A percentile compares a stretch with the other conserved stretches of the same genome.
Evolutionary conservation across 2,797 vertebrate species (phyloP).

Genomic region (Apodemus agrarius): DNA sequence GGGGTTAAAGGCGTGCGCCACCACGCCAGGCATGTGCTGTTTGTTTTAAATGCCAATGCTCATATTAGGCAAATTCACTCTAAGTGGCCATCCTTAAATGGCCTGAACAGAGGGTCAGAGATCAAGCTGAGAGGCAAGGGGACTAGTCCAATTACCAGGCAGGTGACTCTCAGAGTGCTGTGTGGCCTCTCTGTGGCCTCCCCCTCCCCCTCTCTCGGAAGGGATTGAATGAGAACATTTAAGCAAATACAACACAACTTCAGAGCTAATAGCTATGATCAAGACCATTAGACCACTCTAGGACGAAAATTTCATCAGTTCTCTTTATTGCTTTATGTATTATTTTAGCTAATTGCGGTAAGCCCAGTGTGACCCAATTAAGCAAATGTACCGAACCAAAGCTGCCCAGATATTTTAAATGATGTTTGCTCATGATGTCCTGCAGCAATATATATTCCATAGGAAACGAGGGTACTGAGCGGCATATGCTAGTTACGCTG

Average conservation of each 20-base stretch:
- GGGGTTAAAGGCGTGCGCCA: too few species aligned
- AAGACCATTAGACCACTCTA: not conserved
- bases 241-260: not conserved
- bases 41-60: not conserved
- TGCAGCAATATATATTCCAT: not conserved
- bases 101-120: not conserved
- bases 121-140: not conserved
- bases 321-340: not conserved
- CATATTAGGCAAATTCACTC: not conserved
- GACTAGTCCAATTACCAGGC: not conserved
- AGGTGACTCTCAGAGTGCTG: rapidly evolving
- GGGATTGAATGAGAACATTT: too few species aligned
- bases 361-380: slow-evolving; percentile 3
- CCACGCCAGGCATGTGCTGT: too few species aligned
- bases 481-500: not conserved
- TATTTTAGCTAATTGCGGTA: not conserved
- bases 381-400: not conserved
- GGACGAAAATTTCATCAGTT: not conserved
- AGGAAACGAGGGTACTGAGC: not conserved
- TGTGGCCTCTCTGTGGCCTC: not conserved
- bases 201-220: not conserved
- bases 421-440: not conserved
- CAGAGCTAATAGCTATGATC: too few species aligned
- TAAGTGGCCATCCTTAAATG: not conserved
- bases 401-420: not conserved